These are phyloP conservation scores for Bellardia pandia DNA, from an alignment of 2,888 invertebrate genomes.

Conservation along the genomic window DNA sequence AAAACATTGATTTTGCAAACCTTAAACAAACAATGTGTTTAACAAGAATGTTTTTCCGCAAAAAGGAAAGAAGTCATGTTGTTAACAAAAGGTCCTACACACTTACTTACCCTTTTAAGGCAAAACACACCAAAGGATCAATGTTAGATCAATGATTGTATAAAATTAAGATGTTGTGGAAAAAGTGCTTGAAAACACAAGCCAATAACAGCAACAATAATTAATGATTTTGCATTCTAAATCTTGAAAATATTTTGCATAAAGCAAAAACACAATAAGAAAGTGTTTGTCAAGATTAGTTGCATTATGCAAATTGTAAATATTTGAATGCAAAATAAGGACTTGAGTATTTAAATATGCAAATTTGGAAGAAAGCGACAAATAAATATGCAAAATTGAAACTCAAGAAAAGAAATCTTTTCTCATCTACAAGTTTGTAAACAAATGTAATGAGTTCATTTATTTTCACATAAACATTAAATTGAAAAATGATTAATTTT, in stretches of 20 bases:
- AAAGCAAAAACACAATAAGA: background rate
- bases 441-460: constrained; percentile 55
- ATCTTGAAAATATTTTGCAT: constrained; percentile 19
- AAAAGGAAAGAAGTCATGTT: constrained; percentile 47
- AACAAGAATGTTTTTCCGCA: constrained; percentile 19
- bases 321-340: constrained; percentile 37
- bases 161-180: constrained; percentile 41
- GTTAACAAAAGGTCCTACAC: constrained; percentile 46
- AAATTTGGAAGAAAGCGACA: constrained; percentile 31
- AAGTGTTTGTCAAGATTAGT: constrained; percentile 47
- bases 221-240: constrained; percentile 54
- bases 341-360: constrained; percentile 69
- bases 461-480: constrained; percentile 56
- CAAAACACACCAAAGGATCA: constrained; percentile 2
- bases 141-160: background rate
- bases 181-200: background rate
- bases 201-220: background rate
- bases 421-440: constrained; percentile 55
- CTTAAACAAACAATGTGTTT: constrained; percentile 4
- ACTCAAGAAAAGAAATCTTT: background rate
- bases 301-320: constrained; percentile 72
- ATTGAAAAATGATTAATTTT: constrained; percentile 20
- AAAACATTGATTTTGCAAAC: constrained; percentile 38
- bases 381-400: constrained; percentile 31
- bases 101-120: background rate